phyloP scores from a whole-genome alignment of 2,888 invertebrate species.

The Dynastes tityus region DNA sequence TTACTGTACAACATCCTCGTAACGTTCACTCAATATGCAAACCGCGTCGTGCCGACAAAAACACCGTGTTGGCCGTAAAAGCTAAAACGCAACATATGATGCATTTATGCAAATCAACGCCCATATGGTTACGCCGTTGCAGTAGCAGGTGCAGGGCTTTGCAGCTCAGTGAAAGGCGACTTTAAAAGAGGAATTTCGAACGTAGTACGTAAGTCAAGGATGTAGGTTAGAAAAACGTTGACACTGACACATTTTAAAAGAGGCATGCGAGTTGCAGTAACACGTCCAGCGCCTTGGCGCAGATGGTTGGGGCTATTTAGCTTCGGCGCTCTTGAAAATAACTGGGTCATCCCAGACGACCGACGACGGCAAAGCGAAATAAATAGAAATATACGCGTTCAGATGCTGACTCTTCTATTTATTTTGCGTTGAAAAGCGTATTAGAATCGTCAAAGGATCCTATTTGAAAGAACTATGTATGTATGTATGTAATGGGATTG shows the following conservation, averaged over 20 bases:
- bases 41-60: too few species aligned
- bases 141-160: neutral
- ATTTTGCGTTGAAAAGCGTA: too few species aligned
- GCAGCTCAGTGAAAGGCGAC: neutral
- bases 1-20: too few species aligned
- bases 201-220: neutral
- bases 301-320: too few species aligned
- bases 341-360: neutral
- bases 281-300: neutral
- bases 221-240: neutral
- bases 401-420: too few species aligned
- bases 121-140: neutral
- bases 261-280: neutral
- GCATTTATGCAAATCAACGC: neutral
- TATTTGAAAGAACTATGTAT: too few species aligned
- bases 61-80: too few species aligned
- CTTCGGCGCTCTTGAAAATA: constrained; percentile 1
- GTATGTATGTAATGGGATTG: too few species aligned
- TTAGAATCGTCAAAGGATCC: too few species aligned
- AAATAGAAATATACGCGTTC: neutral
- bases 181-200: neutral
- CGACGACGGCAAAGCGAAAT: neutral
- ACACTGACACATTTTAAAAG: constrained; percentile 7
- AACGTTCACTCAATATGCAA: too few species aligned
- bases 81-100: neutral